Conservation (phyloP, 2,888 invertebrate genomes). For the Bombylius major region DNA sequence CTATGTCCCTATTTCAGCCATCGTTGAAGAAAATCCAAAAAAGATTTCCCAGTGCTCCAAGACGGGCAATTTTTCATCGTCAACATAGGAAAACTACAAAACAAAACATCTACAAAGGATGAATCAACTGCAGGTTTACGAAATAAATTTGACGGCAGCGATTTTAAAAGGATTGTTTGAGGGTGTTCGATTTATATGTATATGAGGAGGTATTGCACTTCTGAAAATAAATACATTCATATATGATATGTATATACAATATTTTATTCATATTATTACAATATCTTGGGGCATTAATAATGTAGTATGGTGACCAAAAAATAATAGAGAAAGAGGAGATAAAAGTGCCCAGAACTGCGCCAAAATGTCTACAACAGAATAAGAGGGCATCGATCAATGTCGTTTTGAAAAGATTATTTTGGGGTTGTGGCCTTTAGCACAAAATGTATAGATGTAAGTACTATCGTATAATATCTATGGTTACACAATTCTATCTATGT, state of each 20-base stretch:
- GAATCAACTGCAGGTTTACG: not conserved
- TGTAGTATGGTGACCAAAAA: not conserved
- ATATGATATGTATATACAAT: not conserved
- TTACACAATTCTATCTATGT: too few species aligned
- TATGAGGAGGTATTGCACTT: too few species aligned
- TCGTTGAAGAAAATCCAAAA: conserved; percentile 7
- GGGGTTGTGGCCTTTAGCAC: conserved; percentile 13
- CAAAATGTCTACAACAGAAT: conserved; percentile 14
- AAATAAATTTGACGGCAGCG: not conserved
- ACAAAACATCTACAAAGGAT: not conserved
- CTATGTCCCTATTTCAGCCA: conserved; percentile 5
- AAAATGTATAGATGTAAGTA: conserved; percentile 2
- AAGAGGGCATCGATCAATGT: conserved; percentile 16
- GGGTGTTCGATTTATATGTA: not conserved
- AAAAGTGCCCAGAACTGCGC: conserved; percentile 12
- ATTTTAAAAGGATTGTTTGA: not conserved
- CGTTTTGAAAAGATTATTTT: conserved; percentile 13
- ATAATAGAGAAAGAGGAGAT: conserved; percentile 2
- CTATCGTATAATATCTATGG: too few species aligned
- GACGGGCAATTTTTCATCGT: conserved; percentile 16
- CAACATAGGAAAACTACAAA: not conserved
- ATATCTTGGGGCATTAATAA: not conserved
- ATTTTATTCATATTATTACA: too few species aligned
- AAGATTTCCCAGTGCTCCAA: conserved; percentile 10
- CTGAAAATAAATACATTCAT: not conserved